These are phyloP conservation scores for Takifugu ocellatus DNA, from an alignment of 2,797 vertebrate species.

Conservation along the genomic window DNA sequence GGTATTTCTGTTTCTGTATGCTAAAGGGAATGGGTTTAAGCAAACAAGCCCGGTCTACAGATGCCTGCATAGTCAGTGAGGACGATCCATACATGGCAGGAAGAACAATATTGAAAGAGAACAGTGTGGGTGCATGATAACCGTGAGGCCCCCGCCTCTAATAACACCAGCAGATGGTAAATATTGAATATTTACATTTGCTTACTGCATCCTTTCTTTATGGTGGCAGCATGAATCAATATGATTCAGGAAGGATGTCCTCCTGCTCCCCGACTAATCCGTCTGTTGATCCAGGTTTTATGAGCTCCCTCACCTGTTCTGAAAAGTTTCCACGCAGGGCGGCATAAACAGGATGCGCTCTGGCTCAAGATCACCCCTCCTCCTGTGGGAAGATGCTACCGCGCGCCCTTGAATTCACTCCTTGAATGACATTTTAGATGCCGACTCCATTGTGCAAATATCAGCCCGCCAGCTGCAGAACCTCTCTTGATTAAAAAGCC, in stretches of 20 bases:
- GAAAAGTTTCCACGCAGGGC: slow-evolving; percentile 42
- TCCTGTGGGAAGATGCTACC: slow-evolving; percentile 11
- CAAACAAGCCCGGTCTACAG: slow-evolving; percentile 59
- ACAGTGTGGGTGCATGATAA: slow-evolving; percentile 50
- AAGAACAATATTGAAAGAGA: slow-evolving; percentile 64
- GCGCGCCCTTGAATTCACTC: slow-evolving; percentile 35
- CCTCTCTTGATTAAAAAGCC: slow-evolving; percentile 49
- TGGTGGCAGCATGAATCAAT: slow-evolving; percentile 73
- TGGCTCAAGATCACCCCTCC: slow-evolving; percentile 6
- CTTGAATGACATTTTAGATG: slow-evolving; percentile 57
- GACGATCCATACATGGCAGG: slow-evolving; percentile 52
- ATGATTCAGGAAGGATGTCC: slow-evolving; percentile 53
- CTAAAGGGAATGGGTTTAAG: slow-evolving; percentile 41
- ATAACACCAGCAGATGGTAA: slow-evolving; percentile 77
- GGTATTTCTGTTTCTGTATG: slow-evolving; percentile 21
- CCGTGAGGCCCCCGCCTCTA: slow-evolving; percentile 63
- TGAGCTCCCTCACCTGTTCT: slow-evolving; percentile 63
- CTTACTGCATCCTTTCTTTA: slow-evolving; percentile 69
- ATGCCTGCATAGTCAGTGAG: slow-evolving; percentile 53
- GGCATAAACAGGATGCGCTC: slow-evolving; percentile 14
- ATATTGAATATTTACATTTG: slow-evolving; percentile 85
- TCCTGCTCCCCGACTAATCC: slow-evolving; percentile 57
- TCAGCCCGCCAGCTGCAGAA: slow-evolving; percentile 28
- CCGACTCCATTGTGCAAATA: slow-evolving; percentile 49
- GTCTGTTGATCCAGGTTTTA: slow-evolving; percentile 70